Conservation (phyloP, 2,888 invertebrate genomes). For the Invenusta paracnida region DNA sequence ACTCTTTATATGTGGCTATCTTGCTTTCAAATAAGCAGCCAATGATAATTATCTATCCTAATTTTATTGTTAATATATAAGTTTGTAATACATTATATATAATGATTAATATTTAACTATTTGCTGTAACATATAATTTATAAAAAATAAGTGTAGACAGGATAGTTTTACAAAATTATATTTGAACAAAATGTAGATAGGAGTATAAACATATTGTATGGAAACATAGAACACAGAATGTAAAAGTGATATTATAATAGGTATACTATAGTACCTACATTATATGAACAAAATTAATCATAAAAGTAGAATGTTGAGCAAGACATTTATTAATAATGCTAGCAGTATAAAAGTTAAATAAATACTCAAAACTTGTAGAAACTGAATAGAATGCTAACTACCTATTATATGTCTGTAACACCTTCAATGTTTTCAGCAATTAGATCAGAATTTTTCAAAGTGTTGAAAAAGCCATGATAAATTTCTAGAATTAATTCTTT, state of each 20-base stretch:
- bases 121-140: neutral
- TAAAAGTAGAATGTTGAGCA: too few relatives aligned
- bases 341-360: too few relatives aligned
- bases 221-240: neutral
- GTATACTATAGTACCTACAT: too few relatives aligned
- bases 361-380: too few relatives aligned
- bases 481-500: too few relatives aligned
- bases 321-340: too few relatives aligned
- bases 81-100: neutral
- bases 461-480: too few relatives aligned
- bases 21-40: neutral
- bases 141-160: neutral
- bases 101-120: neutral
- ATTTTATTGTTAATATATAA: neutral
- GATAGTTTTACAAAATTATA: neutral
- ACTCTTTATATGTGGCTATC: neutral
- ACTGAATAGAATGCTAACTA: too few relatives aligned
- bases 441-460: too few relatives aligned
- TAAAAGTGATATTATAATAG: neutral
- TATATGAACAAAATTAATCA: too few relatives aligned
- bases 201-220: neutral
- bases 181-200: neutral
- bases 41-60: neutral
- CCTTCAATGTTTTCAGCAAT: too few relatives aligned
- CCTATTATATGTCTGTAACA: too few relatives aligned